Evolutionary conservation across 1,140 invertebrate species (phyloP), one percentile per base, ranked within the genome.

Genomic region (Aphaenogaster floridana): DNA sequence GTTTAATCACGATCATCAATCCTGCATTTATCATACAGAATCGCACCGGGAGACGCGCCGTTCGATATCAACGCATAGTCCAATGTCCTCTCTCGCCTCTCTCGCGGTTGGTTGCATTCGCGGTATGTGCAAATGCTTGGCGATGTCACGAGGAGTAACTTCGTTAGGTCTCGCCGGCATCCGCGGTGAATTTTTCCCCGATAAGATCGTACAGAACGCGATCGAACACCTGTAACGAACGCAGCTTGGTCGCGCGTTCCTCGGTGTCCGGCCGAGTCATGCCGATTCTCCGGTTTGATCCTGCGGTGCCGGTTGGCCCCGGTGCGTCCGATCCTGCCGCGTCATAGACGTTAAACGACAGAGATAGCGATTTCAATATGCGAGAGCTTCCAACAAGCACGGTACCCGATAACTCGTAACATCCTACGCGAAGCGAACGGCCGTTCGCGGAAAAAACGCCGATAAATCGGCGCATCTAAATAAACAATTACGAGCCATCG

Each of bases 191-290:
- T 91, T 88, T 88, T 87, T 52, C 76, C 45, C 48, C 45, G 89
- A 88, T 90, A 90, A 91, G 89, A 91, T 91, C 89, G 77, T 68
- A 74, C 45, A 45, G 86, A 89, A 90, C 80, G 88, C 69, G 89
- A 50, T 85, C 89, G 89, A 87, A 83, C 88, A 90, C 88, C 88
- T 90, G 88, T 90, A 90, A 90, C 89, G 77, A 87, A 89, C 88
- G 85, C 81, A 84, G 76, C 77, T 87, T 71, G 52, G 76, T 87
- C 81, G 78, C 77, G 84, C 84, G 84, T 90, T 90, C 63, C 77
- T 71, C 63, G 50, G 61, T 54, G 68, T 71, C 57, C 57, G 71
- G 52, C 63, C 85, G 84, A 72, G 69, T 54, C 76, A 61, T 74
- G 57, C 77, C 87, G 57, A 50, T 86, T 42, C 74, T 17, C 28